Evolutionary conservation across 2,888 invertebrate genomes (phyloP), one percentile per base, ranked within the genome.

Genomic region (Hirtodrosophila alboralis): DNA sequence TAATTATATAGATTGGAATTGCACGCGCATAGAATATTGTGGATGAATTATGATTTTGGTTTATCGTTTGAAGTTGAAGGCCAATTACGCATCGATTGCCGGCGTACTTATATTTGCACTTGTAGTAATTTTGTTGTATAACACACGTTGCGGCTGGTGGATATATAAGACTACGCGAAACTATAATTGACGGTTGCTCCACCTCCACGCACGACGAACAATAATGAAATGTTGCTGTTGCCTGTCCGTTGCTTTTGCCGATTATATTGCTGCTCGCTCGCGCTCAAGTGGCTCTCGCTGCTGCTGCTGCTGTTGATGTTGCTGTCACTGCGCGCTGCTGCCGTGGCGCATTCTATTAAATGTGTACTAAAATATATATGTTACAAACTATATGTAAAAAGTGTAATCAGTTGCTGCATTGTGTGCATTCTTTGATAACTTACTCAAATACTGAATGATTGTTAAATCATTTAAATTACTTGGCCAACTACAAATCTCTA

Each of bases 121-220:
- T 21, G 60, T 79, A 52, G 40, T 51, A 85, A 83, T 69, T 78
- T 85, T 63, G 85, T 80, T 80, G 79, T 80, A 85, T 80, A 80
- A 80, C 85, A 85, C 66, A 59, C 48, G 51, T 41, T 38, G 44
- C 44, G 45, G 52, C 52, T 37, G 54, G 44, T 45, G 47, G 36
- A 38, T 60, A 26, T 49, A 53, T 59, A 62, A 38, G 60, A 57
- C 57, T 68, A 70, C 56, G 61, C 57, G 62, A 75, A 63, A 72
- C 75, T 78, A 65, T 85, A 80, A 85, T 85, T 80, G 79, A 80
- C 84, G 64, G 62, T 40, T 56, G 78, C 62, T 78, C 75, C 75
- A 79, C 65, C 75, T 80, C 79, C 76, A 75, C 75, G 70, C 78
- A 75, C 67, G 83, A 83, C 81, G 67, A 63, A 61, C 68, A 73